Evolutionary conservation across 2,888 invertebrate genomes (phyloP).

Genomic region (Hirtodrosophila histrioides): DNA sequence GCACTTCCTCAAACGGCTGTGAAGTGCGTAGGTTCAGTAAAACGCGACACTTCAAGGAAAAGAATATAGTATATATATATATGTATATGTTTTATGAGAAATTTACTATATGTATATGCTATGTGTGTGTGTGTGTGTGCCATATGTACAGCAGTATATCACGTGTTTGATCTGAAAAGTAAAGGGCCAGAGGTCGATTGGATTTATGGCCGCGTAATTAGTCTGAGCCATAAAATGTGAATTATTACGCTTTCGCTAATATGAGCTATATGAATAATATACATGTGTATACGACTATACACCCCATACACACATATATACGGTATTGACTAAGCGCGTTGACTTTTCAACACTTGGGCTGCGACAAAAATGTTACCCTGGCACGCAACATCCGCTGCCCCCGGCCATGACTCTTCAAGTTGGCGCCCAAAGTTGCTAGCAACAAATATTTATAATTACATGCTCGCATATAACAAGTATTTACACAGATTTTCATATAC

Average conservation of each 20-base stretch:
- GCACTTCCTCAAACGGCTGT: constrained; percentile 96
- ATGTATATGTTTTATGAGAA: constrained; percentile 2
- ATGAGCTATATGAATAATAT: constrained; percentile 6
- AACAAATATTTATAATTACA: constrained; percentile 72
- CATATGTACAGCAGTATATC: constrained; percentile 17
- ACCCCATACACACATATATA: neutral
- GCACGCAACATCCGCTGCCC: constrained; percentile 75
- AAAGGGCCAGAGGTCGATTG: constrained; percentile 22
- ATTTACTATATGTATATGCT: neutral
- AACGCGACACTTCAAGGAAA: constrained; percentile 90
- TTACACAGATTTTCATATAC: neutral
- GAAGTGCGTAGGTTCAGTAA: constrained; percentile 95
- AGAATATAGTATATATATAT: neutral
- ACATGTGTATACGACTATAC: neutral
- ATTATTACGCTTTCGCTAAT: constrained; percentile 36
- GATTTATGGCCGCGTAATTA: constrained; percentile 65
- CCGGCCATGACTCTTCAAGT: constrained; percentile 40
- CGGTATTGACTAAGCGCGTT: constrained; percentile 38
- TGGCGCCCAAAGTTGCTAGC: constrained; percentile 28
- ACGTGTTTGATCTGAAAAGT: constrained; percentile 31
- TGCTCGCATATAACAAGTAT: constrained; percentile 12
- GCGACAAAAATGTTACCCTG: constrained; percentile 64
- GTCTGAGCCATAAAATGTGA: constrained; percentile 57
- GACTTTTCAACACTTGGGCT: constrained; percentile 69
- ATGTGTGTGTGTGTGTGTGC: neutral